Percentiles rank a stretch among this genome's conserved stretches.
Evolutionary conservation across 2,888 invertebrate genomes (phyloP).

Genomic region (Pocota personata): DNA sequence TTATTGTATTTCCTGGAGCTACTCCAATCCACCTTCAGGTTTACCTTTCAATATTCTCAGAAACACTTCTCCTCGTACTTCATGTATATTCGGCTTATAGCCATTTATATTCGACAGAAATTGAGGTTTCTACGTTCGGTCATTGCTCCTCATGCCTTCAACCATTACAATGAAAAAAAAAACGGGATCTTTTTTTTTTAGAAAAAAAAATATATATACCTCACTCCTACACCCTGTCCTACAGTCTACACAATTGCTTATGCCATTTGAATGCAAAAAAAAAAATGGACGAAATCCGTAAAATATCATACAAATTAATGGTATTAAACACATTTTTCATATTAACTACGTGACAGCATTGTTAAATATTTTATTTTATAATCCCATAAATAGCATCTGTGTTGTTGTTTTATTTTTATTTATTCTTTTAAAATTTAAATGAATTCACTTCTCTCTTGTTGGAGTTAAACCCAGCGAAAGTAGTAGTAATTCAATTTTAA

Average conservation of each 20-base stretch:
- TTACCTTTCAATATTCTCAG: not conserved
- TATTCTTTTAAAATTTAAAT: constrained; percentile 1
- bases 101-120: not conserved
- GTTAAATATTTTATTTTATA: constrained; percentile 52
- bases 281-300: not conserved
- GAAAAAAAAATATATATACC: not conserved
- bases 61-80: not conserved
- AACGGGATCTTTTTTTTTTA: not conserved
- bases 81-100: not conserved
- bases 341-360: constrained; percentile 64
- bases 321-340: constrained; percentile 49
- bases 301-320: constrained; percentile 43
- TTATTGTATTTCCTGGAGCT: constrained; percentile 18
- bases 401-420: not conserved
- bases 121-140: not conserved
- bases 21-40: not conserved
- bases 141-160: not conserved
- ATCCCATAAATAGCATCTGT: constrained; percentile 49
- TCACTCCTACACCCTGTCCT: not conserved
- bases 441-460: not conserved
- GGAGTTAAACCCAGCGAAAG: constrained; percentile 15
- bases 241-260: not conserved
- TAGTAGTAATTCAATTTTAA: constrained; percentile 67
- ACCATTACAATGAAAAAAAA: not conserved
- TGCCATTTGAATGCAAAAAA: not conserved